Base-by-base conservation (phyloP, 2,888 invertebrate species). In the Ennomos erosarius region DNA sequence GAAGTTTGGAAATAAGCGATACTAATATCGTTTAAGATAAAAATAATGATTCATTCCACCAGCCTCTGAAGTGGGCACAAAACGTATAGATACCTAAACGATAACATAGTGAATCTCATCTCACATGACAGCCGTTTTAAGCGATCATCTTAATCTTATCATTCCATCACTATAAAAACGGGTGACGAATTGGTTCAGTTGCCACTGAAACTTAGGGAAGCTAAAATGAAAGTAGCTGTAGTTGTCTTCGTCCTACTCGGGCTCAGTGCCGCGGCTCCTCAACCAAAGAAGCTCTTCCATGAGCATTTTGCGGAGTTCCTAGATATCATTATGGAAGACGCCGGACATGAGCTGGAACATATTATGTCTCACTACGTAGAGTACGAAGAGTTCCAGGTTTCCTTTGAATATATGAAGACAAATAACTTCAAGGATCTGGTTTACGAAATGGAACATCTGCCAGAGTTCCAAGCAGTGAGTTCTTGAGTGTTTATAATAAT, bases 401-500 rank as follows among this genome's bases (percentile, higher is more conserved):
- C 83, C 10, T 0, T 84, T 1, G 65, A 75, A 2, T 88, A 85
- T 59, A n/a, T 87, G 44, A 60, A 33, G 55, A 80, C 84, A 0
- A 70, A 76, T 8, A 74, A 77, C 62, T 88, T 88, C 75, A 84
- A 75, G 55, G 75, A 80, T 1, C 68, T 88, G 37, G 62, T 88
- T 1, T 77, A 75, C 34, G 87, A 89, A 64, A 81, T 89, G 82
- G 87, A 88, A 71, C 69, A 74, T 6, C 70, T 88, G 61, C 87
- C 86, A 12, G 87, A 88, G 73, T 88, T 89, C 60, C 66, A 70
- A 60, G 85, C 85, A 60, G 88, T 89, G 67, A 86, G 87, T 81
- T 35, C 46, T 34, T 40, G 34, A 13, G 11, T 40, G 9, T 40
- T 46, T 4, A 9, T 33, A 33, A 34, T 12, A 10, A 12, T 36